Conservation (phyloP, 2,113 vertebrate genomes). For the Maccullochella peelii region DNA sequence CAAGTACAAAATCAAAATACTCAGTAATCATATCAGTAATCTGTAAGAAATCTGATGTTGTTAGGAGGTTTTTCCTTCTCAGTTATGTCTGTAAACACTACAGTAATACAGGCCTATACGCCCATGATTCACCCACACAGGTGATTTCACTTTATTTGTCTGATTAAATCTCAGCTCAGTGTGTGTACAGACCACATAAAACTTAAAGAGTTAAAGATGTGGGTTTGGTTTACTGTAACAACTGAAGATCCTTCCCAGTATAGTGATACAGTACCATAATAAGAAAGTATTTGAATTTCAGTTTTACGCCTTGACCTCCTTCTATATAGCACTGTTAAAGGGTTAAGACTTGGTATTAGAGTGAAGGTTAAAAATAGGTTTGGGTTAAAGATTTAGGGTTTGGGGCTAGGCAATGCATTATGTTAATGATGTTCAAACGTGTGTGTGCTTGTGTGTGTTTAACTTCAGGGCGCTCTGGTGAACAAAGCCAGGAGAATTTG, state of each 20-base stretch:
- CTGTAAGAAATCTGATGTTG: not conserved
- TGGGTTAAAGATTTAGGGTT: not conserved
- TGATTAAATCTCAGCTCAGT: too few relatives aligned
- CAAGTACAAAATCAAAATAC: not conserved
- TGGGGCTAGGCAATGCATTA: not conserved
- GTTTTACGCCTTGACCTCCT: not conserved
- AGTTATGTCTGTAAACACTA: not conserved
- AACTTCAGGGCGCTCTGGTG: constrained; percentile 32
- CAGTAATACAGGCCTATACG: not conserved
- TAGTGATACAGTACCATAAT: not conserved
- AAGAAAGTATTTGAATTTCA: not conserved
- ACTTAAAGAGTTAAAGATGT: not conserved
- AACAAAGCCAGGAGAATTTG: constrained; percentile 14
- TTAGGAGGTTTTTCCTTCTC: not conserved
- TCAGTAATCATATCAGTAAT: not conserved
- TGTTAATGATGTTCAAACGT: not conserved
- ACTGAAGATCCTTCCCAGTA: not conserved
- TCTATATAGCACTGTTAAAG: not conserved
- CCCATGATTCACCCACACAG: too few relatives aligned
- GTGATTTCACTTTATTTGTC: too few relatives aligned
- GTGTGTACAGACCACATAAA: not conserved
- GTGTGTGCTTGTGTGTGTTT: constrained; percentile 6
- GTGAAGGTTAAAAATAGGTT: not conserved
- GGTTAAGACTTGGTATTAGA: not conserved
- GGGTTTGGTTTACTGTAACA: not conserved